phyloP scores from a whole-genome alignment of 2,888 invertebrate genomes.

The Cerastis leucographa region DNA sequence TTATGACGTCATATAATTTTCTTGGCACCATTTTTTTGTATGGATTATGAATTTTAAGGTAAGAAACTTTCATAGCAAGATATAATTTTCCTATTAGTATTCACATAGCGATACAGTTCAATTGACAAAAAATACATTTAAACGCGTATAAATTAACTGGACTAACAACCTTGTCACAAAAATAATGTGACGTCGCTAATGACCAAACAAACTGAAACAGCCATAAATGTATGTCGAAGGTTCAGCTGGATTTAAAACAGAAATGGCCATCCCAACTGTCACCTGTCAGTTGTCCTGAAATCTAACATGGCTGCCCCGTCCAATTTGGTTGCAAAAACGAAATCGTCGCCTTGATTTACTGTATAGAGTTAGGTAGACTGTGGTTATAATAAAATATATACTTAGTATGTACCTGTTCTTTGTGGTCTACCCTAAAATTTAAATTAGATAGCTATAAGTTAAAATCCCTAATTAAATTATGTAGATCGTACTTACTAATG shows the following conservation, averaged over 20 bases:
- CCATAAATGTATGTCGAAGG: conserved; percentile 21
- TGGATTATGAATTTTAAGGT: not conserved
- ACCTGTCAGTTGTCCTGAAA: conserved; percentile 18
- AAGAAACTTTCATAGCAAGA: not conserved
- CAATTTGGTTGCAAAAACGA: not conserved
- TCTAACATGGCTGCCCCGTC: conserved; percentile 15
- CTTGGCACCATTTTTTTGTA: not conserved
- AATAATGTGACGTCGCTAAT: conserved; percentile 20
- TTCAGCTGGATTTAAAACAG: conserved; percentile 19
- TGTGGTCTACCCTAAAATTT: conserved; percentile 19
- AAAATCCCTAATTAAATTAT: conserved; percentile 16
- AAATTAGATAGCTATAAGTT: not conserved
- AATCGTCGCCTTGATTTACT: not conserved
- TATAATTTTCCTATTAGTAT: not conserved
- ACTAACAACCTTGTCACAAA: not conserved
- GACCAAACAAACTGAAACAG: conserved; percentile 17
- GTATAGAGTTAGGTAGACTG: conserved; percentile 20
- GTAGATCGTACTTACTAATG: conserved; percentile 50
- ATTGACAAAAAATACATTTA: not conserved
- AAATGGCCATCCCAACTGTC: conserved; percentile 7
- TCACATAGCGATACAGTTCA: not conserved
- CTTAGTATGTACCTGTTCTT: conserved; percentile 29
- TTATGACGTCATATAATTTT: conserved; percentile 14
- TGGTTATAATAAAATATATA: conserved; percentile 21
- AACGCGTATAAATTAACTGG: not conserved